Percentiles rank a stretch among this genome's conserved stretches.
Conservation (phyloP, 2,888 invertebrate species). For the Mycalesis mineus region DNA sequence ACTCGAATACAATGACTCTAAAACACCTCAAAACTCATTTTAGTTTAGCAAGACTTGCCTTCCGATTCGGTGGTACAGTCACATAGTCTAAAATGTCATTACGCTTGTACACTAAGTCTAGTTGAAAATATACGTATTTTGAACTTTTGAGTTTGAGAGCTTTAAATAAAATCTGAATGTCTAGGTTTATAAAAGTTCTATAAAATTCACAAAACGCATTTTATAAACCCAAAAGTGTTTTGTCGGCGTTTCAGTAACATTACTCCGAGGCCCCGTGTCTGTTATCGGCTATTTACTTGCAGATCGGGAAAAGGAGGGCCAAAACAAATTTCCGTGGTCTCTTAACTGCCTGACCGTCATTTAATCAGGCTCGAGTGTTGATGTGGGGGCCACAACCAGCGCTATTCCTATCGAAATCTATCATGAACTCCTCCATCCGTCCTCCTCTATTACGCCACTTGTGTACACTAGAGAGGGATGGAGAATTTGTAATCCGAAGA, state of each 20-base stretch:
- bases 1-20: no score
- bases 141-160: no score
- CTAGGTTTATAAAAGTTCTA: no score
- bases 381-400: conserved; percentile 49
- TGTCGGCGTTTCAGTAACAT: neutral
- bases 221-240: neutral
- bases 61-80: no score
- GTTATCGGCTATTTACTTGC: conserved; percentile 41
- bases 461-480: conserved; percentile 12
- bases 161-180: no score
- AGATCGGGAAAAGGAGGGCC: conserved; percentile 50
- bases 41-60: no score
- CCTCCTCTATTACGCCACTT: conserved; percentile 20
- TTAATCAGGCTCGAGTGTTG: conserved; percentile 68
- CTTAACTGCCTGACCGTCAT: conserved; percentile 59
- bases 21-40: no score
- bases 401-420: conserved; percentile 51
- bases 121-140: no score
- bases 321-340: conserved; percentile 51
- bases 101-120: no score
- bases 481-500: conserved; percentile 47
- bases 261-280: conserved; percentile 2
- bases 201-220: no score
- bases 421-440: conserved; percentile 35
- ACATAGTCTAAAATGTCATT: no score